Evolutionary conservation across 2,888 invertebrate genomes (phyloP).

Genomic region (Spatulosminthurus flaviceps): DNA sequence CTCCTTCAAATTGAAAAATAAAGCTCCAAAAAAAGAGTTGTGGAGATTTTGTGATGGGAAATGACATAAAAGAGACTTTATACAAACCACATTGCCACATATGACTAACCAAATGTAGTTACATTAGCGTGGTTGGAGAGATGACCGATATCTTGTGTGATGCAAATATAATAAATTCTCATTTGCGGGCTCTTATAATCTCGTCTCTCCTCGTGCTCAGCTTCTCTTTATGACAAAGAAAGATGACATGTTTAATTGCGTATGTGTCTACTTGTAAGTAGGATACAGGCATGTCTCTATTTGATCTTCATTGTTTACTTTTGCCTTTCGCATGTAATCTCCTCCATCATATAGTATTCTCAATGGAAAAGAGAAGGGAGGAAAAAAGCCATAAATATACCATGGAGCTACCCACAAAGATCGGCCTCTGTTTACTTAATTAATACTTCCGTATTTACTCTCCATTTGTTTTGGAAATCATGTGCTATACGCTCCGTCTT

Average conservation of each 20-base stretch:
- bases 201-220: no score
- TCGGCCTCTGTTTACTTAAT: constrained; percentile 27
- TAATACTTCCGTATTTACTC: constrained; percentile 30
- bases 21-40: no score
- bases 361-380: neutral
- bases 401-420: constrained; percentile 2
- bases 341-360: neutral
- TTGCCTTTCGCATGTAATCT: constrained; percentile 15
- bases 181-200: neutral
- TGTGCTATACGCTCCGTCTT: no score
- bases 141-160: no score
- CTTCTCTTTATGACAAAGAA: no score
- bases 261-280: neutral
- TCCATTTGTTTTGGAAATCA: neutral
- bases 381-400: neutral
- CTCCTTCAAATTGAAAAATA: no score
- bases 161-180: neutral
- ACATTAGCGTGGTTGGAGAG: no score
- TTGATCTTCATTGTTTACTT: constrained; percentile 23
- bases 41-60: no score
- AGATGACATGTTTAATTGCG: neutral
- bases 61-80: no score
- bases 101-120: no score
- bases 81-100: no score
- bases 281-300: neutral